Percentiles rank a stretch among this genome's conserved stretches.
These are phyloP conservation scores for Notoglanidium macrostoma DNA, from an alignment of 2,797 vertebrate species.

Conservation along the genomic window DNA sequence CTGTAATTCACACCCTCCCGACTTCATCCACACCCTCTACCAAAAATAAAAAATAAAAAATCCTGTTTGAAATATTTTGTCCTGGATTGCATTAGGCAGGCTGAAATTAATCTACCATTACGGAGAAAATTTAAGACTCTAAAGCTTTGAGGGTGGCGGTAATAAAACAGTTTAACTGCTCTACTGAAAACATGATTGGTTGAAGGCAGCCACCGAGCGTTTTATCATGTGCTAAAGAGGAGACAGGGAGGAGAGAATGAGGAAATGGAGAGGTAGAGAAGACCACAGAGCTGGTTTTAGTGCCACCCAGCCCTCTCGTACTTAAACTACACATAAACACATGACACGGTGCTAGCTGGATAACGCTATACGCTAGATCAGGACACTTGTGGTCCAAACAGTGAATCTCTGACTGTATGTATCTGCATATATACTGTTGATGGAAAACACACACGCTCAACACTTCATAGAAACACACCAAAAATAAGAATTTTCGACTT, in stretches of 20 bases:
- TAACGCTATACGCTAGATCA: background rate
- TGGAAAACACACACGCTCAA: background rate
- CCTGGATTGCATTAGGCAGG: slow-evolving; percentile 67
- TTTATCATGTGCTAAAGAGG: slow-evolving; percentile 69
- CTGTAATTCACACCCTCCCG: slow-evolving; percentile 30
- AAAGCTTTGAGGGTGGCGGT: slow-evolving; percentile 65
- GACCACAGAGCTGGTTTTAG: slow-evolving; percentile 47
- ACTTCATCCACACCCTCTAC: background rate
- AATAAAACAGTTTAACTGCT: slow-evolving; percentile 71
- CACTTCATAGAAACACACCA: background rate
- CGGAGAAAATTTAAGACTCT: slow-evolving; percentile 65
- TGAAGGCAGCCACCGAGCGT: slow-evolving; percentile 61
- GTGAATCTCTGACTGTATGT: slow-evolving; percentile 4
- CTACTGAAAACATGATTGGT: slow-evolving; percentile 67
- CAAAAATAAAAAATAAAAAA: slow-evolving; percentile 31
- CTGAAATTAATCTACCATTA: slow-evolving; percentile 71
- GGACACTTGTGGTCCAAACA: background rate
- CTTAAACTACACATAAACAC: slow-evolving; percentile 37
- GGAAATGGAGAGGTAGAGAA: slow-evolving; percentile 48
- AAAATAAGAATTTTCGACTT: background rate
- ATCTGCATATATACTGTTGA: background rate
- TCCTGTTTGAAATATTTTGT: slow-evolving; percentile 64
- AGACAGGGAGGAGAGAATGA: slow-evolving; percentile 54
- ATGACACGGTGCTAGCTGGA: slow-evolving; percentile 6
- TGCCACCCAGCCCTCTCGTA: slow-evolving; percentile 22